Evolutionary conservation across 2,113 vertebrate genomes (phyloP).

Genomic region (Dasyurus viverrinus): DNA sequence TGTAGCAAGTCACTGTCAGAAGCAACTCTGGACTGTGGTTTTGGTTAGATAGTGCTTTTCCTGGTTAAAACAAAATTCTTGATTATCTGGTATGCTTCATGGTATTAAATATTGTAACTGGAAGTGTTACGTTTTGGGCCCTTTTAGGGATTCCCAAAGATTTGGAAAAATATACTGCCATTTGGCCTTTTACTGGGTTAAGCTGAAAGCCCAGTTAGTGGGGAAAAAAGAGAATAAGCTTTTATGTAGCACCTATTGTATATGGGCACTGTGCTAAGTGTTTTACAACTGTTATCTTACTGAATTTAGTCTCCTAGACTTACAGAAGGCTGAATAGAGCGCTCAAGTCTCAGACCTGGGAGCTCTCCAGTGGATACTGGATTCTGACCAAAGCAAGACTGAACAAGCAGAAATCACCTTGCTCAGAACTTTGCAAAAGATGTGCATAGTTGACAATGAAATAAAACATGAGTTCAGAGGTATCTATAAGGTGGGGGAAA

Average conservation of each 20-base stretch:
- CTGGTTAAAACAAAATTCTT: conserved; percentile 19
- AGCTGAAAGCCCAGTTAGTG: background rate
- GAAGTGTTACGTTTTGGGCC: background rate
- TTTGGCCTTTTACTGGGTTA: background rate
- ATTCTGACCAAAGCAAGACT: conserved; percentile 36
- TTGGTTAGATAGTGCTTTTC: background rate
- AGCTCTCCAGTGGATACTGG: conserved; percentile 10
- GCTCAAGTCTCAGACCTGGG: accelerated
- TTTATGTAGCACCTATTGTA: background rate
- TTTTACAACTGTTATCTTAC: background rate
- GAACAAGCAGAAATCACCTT: background rate
- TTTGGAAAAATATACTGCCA: background rate
- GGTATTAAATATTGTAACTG: conserved; percentile 29
- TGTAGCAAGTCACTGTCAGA: background rate
- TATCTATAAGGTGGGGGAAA: background rate
- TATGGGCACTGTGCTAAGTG: background rate
- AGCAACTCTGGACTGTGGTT: background rate
- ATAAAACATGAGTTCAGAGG: conserved; percentile 2
- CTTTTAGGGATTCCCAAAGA: conserved; percentile 1
- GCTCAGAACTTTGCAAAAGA: conserved; percentile 25
- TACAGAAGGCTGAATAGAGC: background rate
- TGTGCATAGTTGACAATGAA: background rate
- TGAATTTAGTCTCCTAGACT: background rate
- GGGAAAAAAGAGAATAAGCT: background rate
- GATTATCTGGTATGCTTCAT: background rate